phyloP scores from a whole-genome alignment of 2,113 vertebrate genomes.

The Telmatochromis sp. region DNA sequence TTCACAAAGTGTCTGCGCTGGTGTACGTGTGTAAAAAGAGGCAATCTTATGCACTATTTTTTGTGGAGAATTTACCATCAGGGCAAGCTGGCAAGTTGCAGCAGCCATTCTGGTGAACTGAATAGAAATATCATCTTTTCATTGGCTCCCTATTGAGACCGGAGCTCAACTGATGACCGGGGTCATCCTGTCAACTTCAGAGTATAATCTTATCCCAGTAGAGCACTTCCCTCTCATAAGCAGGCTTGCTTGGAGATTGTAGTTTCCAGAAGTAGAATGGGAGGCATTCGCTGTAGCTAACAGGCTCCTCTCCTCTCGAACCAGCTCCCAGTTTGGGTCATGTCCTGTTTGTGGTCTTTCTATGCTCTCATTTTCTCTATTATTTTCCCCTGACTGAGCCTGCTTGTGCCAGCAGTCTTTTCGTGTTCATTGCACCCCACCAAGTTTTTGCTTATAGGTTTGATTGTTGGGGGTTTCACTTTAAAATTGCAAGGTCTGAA shows the following conservation, averaged over 20 bases:
- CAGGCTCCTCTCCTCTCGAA: background rate
- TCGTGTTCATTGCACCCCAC: too few species aligned
- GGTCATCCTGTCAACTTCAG: background rate
- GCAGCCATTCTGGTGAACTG: background rate
- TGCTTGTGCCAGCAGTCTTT: background rate
- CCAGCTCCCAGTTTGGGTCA: background rate
- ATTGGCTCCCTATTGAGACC: background rate
- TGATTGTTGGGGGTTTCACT: background rate
- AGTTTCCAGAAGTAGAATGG: background rate
- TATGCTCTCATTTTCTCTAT: background rate
- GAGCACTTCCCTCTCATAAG: background rate
- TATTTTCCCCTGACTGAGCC: background rate
- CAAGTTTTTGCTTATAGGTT: background rate
- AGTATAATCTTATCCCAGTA: background rate
- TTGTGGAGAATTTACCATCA: background rate
- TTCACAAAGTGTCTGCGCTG: background rate
- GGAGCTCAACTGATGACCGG: background rate
- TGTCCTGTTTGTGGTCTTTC: background rate
- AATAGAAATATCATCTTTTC: background rate
- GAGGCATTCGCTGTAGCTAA: background rate
- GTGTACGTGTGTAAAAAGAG: background rate
- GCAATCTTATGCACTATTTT: background rate
- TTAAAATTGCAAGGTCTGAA: background rate
- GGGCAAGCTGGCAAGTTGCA: background rate
- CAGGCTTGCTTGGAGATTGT: background rate